phyloP scores from a whole-genome alignment of 2,888 invertebrate species.

The Parnassius mnemosyne region DNA sequence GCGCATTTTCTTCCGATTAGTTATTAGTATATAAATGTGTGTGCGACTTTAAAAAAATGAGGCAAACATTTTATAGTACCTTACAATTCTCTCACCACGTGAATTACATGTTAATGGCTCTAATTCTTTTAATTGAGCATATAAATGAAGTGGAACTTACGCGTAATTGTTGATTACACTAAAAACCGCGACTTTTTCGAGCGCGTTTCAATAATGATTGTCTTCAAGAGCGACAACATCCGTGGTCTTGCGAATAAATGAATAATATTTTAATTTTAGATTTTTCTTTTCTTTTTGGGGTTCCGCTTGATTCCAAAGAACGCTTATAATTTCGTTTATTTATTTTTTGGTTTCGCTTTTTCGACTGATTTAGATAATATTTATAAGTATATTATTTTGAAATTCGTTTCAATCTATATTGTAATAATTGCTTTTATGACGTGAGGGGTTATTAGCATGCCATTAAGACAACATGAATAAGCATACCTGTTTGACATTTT shows the following conservation, averaged over 20 bases:
- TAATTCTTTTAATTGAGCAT: slow-evolving; percentile 63
- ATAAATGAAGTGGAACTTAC: slow-evolving; percentile 46
- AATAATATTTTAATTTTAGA: neutral
- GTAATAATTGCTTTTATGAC: too few relatives aligned
- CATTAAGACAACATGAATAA: too few relatives aligned
- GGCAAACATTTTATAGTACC: slow-evolving; percentile 26
- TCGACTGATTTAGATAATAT: too few relatives aligned
- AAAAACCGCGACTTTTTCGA: slow-evolving; percentile 51
- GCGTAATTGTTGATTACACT: slow-evolving; percentile 53
- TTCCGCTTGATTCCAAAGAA: too few relatives aligned
- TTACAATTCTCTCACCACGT: slow-evolving; percentile 31
- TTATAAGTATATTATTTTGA: too few relatives aligned
- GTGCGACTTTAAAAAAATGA: slow-evolving; percentile 4
- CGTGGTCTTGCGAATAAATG: slow-evolving; percentile 25
- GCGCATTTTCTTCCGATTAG: slow-evolving; percentile 10
- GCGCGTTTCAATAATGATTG: slow-evolving; percentile 53
- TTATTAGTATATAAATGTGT: slow-evolving; percentile 18
- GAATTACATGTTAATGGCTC: slow-evolving; percentile 43
- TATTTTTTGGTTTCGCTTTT: too few relatives aligned
- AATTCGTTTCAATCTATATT: too few relatives aligned
- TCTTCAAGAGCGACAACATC: slow-evolving; percentile 31
- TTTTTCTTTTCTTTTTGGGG: too few relatives aligned
- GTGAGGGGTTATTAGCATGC: too few relatives aligned
- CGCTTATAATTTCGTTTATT: too few relatives aligned
- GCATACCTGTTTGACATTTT: too few relatives aligned